These are phyloP conservation scores for Julus scandinavius DNA, from an alignment of 2,888 invertebrate genomes.

Conservation along the genomic window DNA sequence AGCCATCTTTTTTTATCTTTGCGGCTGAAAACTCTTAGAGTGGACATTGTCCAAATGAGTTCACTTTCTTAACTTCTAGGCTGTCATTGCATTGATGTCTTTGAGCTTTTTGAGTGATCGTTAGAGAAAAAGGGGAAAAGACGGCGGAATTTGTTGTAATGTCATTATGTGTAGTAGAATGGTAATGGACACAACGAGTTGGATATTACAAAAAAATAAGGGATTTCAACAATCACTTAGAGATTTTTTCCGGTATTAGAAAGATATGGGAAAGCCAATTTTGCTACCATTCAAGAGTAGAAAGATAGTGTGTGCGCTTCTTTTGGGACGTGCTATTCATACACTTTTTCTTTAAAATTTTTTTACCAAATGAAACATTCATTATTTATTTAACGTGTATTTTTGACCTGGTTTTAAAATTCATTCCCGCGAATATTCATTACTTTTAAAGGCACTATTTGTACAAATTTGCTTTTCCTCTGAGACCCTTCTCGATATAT, in stretches of 20 bases:
- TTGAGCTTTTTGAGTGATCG: constrained; percentile 22
- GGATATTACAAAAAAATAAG: constrained; percentile 34
- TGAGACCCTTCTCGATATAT: not conserved
- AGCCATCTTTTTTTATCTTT: constrained; percentile 30
- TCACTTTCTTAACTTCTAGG: constrained; percentile 13
- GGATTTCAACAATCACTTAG: constrained; percentile 43
- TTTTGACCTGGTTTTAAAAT: no score
- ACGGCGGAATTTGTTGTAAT: constrained; percentile 34
- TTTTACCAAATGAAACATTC: no score
- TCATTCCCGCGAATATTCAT: not conserved
- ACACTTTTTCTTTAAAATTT: no score
- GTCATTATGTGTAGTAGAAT: constrained; percentile 19
- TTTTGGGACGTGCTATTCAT: no score
- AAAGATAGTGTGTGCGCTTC: no score
- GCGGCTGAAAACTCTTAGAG: constrained; percentile 42
- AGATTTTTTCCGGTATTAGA: constrained; percentile 42
- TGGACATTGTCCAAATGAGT: constrained; percentile 41
- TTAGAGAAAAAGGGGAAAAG: not conserved
- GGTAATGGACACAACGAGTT: constrained; percentile 40
- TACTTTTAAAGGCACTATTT: not conserved
- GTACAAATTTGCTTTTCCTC: not conserved
- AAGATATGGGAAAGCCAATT: constrained; percentile 21
- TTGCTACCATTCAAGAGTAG: not conserved
- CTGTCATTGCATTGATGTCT: constrained; percentile 17
- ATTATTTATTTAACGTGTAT: no score